phyloP scores from a whole-genome alignment of 2,888 invertebrate species.

The Tupiocoris notatus region DNA sequence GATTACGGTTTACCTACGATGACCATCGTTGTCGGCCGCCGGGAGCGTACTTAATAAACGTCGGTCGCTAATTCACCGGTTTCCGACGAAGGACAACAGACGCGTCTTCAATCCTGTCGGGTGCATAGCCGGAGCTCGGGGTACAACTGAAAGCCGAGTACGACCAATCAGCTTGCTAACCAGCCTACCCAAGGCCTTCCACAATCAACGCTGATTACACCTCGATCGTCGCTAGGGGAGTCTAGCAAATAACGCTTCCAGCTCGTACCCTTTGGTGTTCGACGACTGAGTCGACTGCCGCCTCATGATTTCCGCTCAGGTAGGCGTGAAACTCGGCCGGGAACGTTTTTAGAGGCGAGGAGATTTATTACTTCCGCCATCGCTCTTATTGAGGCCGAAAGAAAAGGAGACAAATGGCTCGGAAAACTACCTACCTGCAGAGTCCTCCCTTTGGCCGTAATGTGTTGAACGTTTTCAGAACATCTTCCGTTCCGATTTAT shows the following conservation, averaged over 20 bases:
- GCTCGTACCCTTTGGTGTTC: too few species aligned
- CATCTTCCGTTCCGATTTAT: too few species aligned
- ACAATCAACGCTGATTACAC: background rate
- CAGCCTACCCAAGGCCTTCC: background rate
- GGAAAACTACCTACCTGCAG: background rate
- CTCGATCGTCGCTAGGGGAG: background rate
- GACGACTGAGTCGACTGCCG: background rate
- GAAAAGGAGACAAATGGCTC: background rate
- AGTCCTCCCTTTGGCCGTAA: too few species aligned
- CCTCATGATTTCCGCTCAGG: background rate
- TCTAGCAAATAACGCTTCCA: background rate
- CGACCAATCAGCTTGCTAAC: background rate
- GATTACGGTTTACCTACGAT: background rate
- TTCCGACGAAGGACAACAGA: background rate
- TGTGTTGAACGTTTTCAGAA: too few species aligned
- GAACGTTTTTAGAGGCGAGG: background rate
- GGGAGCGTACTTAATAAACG: background rate
- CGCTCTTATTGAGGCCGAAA: background rate
- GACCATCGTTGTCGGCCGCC: background rate
- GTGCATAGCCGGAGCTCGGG: background rate
- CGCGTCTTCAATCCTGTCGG: background rate
- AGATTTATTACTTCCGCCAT: background rate
- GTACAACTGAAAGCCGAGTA: background rate
- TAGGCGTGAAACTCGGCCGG: background rate
- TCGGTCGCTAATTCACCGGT: background rate